A percentile compares a stretch with the other conserved stretches of the same genome.
Evolutionary conservation across 2,113 vertebrate species (phyloP).

Genomic region (Phocoena sinus): DNA sequence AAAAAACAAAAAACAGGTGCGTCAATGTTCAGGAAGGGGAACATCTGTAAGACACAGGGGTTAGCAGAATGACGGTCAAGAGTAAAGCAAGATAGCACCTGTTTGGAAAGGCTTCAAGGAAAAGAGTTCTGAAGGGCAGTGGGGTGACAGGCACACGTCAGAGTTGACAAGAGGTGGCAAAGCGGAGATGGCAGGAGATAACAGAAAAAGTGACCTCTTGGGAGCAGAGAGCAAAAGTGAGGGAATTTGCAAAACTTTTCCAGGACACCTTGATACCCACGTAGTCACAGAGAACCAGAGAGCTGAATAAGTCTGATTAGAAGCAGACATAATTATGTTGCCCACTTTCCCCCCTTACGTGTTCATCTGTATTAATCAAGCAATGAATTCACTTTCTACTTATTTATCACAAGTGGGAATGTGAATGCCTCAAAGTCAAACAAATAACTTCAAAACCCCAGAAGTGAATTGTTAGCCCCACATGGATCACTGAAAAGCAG

Average conservation of each 20-base stretch:
- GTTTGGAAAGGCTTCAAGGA: conserved; percentile 6
- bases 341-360: too few relatives aligned
- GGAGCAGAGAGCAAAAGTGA: neutral
- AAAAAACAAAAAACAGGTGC: neutral
- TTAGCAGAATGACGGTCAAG: neutral
- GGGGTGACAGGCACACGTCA: neutral
- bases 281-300: neutral
- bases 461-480: neutral
- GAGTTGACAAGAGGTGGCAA: neutral
- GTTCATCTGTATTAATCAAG: neutral
- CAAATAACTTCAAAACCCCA: neutral
- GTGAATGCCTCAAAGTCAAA: neutral
- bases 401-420: neutral
- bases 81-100: neutral
- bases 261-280: neutral
- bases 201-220: neutral
- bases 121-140: conserved; percentile 28
- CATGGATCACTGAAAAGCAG: neutral
- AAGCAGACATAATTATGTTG: neutral
- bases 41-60: neutral
- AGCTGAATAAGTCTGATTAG: neutral
- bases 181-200: neutral
- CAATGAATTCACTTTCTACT: neutral
- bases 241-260: neutral
- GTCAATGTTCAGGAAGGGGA: neutral